Evolutionary conservation across 2,888 invertebrate species (phyloP).

Genomic region (Dolichopus griseipennis): DNA sequence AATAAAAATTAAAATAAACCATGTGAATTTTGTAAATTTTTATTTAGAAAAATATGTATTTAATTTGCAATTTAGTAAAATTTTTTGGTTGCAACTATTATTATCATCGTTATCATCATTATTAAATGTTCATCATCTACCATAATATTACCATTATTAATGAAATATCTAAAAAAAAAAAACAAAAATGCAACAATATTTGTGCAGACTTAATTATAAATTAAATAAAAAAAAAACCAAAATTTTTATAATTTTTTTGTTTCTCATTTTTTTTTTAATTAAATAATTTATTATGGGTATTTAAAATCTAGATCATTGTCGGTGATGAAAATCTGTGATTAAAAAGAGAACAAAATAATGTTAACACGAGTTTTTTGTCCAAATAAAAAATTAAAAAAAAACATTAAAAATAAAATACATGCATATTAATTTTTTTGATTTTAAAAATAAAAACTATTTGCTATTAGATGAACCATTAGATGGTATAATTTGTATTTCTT

Average conservation of each 20-base stretch:
- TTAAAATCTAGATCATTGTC: background rate
- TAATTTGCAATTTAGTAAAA: background rate
- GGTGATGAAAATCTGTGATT: background rate
- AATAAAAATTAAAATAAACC: background rate
- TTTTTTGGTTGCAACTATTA: background rate
- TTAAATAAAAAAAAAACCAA: background rate
- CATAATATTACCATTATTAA: background rate
- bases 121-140: background rate
- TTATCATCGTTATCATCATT: background rate
- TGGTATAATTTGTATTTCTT: no score
- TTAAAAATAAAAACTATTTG: no score
- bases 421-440: no score
- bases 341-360: no score
- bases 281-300: background rate
- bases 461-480: no score
- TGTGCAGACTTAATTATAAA: background rate
- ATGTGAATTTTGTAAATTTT: background rate
- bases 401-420: no score
- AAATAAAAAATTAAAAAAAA: no score
- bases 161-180: background rate
- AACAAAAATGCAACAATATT: background rate
- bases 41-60: background rate
- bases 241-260: background rate
- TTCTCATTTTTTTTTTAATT: background rate
- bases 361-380: no score